A percentile compares a stretch with the other conserved stretches of the same genome.
Conservation (phyloP, 2,888 invertebrate genomes). For the Eulithis testata region DNA sequence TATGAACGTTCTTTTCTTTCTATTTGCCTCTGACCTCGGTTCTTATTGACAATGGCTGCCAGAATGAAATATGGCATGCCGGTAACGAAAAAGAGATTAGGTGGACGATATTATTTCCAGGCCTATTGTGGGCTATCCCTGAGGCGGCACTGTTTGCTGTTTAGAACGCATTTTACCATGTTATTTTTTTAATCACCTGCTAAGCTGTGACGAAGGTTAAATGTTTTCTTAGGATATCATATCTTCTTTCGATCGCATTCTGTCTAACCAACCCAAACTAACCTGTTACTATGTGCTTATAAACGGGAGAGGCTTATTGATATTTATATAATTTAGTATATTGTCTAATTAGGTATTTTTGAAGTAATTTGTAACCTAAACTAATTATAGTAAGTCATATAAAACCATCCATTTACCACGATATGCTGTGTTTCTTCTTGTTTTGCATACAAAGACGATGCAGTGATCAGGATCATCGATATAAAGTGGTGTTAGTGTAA, state of each 20-base stretch:
- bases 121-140: conserved; percentile 58
- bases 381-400: not conserved
- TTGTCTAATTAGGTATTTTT: too few species aligned
- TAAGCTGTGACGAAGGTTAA: conserved; percentile 68
- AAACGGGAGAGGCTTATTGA: conserved; percentile 7
- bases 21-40: conserved; percentile 82
- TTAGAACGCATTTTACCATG: conserved; percentile 58
- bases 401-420: not conserved
- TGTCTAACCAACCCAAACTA: conserved; percentile 12
- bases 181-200: conserved; percentile 71
- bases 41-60: conserved; percentile 83
- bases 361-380: not conserved
- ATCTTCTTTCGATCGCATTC: conserved; percentile 39
- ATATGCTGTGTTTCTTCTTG: not conserved
- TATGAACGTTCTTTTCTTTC: conserved; percentile 73
- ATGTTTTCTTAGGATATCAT: conserved; percentile 62
- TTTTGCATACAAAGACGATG: conserved; percentile 11
- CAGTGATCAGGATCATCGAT: conserved; percentile 30
- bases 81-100: conserved; percentile 81
- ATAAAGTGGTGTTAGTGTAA: conserved; percentile 39
- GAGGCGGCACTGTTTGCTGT: conserved; percentile 68
- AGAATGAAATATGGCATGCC: conserved; percentile 82
- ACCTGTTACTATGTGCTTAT: conserved; percentile 18
- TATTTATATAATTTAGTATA: not conserved
- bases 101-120: conserved; percentile 73